Conservation (phyloP, 2,797 vertebrate genomes). For the Sparidentex hasta region DNA sequence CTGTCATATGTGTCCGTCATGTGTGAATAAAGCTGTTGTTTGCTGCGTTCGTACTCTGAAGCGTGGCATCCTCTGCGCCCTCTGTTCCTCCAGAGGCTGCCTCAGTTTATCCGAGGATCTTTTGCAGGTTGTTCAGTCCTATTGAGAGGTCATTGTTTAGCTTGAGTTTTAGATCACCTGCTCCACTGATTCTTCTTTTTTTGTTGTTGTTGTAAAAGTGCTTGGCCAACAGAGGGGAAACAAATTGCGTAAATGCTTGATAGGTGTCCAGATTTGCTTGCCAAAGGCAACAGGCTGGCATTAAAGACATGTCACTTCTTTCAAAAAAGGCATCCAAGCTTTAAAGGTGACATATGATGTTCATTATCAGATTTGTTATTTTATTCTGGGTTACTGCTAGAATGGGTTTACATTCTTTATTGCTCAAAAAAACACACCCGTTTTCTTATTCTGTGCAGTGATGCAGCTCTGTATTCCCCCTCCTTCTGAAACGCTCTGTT, state of each 20-base stretch:
- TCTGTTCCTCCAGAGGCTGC: neutral
- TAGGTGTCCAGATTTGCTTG: neutral
- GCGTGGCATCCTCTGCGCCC: neutral
- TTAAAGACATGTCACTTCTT: no score
- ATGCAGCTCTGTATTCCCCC: no score
- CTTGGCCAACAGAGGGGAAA: neutral
- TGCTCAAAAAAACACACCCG: no score
- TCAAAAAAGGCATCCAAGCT: no score
- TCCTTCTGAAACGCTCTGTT: no score
- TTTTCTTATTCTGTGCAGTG: no score
- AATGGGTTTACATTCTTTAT: no score
- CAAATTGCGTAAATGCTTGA: neutral
- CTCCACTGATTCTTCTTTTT: neutral
- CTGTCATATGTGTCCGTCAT: slow-evolving; percentile 5
- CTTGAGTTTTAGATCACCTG: neutral
- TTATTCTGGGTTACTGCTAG: no score
- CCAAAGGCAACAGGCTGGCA: slow-evolving; percentile 1
- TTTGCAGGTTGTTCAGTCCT: neutral
- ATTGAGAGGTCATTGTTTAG: slow-evolving; percentile 5
- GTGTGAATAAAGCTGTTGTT: neutral
- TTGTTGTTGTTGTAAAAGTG: neutral
- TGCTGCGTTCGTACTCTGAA: neutral
- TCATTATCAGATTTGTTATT: no score
- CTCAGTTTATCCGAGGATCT: slow-evolving; percentile 1
- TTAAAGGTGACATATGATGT: no score